Evolutionary conservation across 2,113 vertebrate species (phyloP).

Genomic region (Paedocypris sp.): DNA sequence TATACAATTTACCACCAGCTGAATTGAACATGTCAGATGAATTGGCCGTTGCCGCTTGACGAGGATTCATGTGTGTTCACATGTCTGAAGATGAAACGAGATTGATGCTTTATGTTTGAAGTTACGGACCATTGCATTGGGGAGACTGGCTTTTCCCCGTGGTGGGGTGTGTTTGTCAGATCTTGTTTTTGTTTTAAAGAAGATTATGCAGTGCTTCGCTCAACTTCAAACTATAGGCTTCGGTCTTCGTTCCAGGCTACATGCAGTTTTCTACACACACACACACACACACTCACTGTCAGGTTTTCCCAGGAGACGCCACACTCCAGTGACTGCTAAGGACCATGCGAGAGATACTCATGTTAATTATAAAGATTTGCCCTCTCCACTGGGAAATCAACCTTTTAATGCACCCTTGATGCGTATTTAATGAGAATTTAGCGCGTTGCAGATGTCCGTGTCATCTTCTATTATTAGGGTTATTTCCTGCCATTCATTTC

Average conservation of each 20-base stretch:
- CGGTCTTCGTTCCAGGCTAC: background rate
- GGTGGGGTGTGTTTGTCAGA: background rate
- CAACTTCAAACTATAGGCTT: background rate
- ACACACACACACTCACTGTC: constrained; percentile 1
- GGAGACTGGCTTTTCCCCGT: background rate
- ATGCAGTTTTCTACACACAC: background rate
- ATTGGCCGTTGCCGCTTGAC: background rate
- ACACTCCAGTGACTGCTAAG: constrained; percentile 4
- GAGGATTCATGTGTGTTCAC: background rate
- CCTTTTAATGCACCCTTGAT: constrained; percentile 64
- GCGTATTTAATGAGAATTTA: constrained; percentile 66
- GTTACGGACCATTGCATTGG: background rate
- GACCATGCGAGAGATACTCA: constrained; percentile 9
- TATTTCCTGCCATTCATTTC: constrained; percentile 41
- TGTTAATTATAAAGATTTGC: constrained; percentile 54
- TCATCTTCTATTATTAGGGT: constrained; percentile 51
- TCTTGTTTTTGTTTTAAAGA: constrained; percentile 1
- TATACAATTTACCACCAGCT: constrained; percentile 31
- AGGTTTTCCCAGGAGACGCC: background rate
- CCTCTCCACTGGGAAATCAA: constrained; percentile 57
- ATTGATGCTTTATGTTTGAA: background rate
- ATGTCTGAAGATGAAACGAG: constrained; percentile 1
- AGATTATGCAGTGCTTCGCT: constrained; percentile 4
- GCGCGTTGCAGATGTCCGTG: constrained; percentile 52
- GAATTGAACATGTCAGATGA: constrained; percentile 25